These are phyloP conservation scores for Myotis davidii DNA, from an alignment of 2,113 vertebrate genomes.

Conservation along the genomic window DNA sequence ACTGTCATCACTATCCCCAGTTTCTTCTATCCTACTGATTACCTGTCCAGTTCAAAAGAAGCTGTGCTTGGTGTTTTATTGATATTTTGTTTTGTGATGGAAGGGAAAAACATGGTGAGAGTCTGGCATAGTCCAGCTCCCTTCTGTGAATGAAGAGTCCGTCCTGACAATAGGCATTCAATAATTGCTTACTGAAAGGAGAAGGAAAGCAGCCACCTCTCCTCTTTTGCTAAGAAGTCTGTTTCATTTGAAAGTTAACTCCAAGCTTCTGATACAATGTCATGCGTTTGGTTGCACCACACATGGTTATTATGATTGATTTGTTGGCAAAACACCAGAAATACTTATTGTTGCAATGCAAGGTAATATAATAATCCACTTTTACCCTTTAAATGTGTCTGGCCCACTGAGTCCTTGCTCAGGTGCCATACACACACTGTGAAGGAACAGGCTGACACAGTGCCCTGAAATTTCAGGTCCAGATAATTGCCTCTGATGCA, in stretches of 20 bases:
- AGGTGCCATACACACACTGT: not conserved
- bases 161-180: conserved; percentile 20
- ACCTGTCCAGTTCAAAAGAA: not conserved
- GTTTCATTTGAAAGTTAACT: conserved; percentile 46
- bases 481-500: not conserved
- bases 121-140: not conserved
- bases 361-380: conserved; percentile 49
- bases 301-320: conserved; percentile 58
- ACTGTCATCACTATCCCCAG: not conserved
- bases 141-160: not conserved
- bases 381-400: conserved; percentile 48
- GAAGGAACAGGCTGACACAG: not conserved
- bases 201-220: not conserved
- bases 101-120: conserved; percentile 25
- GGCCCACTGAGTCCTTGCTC: conserved; percentile 5
- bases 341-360: conserved; percentile 48
- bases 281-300: conserved; percentile 11
- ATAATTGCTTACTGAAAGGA: conserved; percentile 35
- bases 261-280: conserved; percentile 47
- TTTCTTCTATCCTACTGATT: not conserved
- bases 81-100: conserved; percentile 23
- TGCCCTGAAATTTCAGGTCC: conserved; percentile 37
- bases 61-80: not conserved
- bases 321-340: conserved; percentile 57
- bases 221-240: conserved; percentile 12